These are phyloP conservation scores for Morinoia aosen DNA, from an alignment of 2,888 invertebrate genomes.

Conservation along the genomic window DNA sequence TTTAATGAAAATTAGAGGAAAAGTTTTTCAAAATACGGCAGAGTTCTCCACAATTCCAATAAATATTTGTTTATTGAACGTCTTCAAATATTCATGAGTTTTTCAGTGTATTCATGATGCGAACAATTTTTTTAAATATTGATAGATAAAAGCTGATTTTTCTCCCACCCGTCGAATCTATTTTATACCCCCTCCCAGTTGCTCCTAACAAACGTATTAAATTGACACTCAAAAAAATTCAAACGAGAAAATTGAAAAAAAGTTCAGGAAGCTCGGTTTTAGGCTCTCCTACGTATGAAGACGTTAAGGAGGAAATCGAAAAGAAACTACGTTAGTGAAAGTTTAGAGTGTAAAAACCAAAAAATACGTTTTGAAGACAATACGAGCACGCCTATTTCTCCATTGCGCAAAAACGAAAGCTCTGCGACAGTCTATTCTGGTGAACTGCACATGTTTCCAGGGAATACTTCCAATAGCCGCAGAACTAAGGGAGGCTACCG, in stretches of 20 bases:
- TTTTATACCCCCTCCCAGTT: neutral
- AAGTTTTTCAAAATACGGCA: neutral
- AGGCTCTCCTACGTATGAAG: neutral
- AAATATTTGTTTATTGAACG: neutral
- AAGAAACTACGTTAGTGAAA: neutral
- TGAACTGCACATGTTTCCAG: neutral
- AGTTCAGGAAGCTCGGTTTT: neutral
- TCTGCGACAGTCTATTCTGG: no score
- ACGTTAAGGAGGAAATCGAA: neutral
- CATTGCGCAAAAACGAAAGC: neutral
- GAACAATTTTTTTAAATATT: neutral
- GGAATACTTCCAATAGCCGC: neutral
- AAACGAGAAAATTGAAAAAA: neutral
- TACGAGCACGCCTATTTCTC: no score
- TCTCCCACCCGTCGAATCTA: neutral
- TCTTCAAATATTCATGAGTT: neutral
- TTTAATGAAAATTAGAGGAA: neutral
- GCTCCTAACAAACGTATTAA: neutral
- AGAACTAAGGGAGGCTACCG: neutral
- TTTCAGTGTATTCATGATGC: neutral
- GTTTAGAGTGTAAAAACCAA: neutral
- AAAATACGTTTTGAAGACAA: neutral
- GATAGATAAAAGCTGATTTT: neutral
- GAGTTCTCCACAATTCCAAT: neutral
- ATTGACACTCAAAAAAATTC: neutral